Evolutionary conservation across 2,888 invertebrate genomes (phyloP), one percentile per base, ranked within the genome.

Genomic region (Perizoma affinitatum): DNA sequence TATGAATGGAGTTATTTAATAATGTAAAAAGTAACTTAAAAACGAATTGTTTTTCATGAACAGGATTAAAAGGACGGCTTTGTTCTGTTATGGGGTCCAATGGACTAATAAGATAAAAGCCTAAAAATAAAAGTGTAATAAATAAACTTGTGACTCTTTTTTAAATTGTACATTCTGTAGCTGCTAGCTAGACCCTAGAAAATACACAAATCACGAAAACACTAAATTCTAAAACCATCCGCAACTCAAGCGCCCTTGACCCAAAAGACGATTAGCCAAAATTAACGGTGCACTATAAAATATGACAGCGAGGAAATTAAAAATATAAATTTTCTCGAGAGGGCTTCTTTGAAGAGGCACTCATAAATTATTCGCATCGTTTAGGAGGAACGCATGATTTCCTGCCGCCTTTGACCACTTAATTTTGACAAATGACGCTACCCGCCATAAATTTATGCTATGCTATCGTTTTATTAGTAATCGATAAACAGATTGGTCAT

Each of bases 371-470:
- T 54, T 55, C 61, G 68, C 63, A 44, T 70, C 78, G 72, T 77
- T 76, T 70, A 59, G 50, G 56, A 45, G 33, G 63, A 59, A 60
- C 66, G 63, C 66, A 66, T 62, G 63, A 61, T 57, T 64, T 64
- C 62, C 63, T 58, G 54, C 68, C 50, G 43, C 56, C 61, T 70
- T 70, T 65, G 67, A 70, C 76, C 72, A 70, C 70, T 78, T 79
- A 74, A 73, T 71, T 74, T 71, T 78, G 76, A 77, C 74, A 79
- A 75, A 78, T 73, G 68, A 67, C 67, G 65, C 69, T 69, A 43
- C 62, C 70, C 61, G 63, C 60, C 58, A 42, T 63, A 56, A 63
- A 65, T 69, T 67, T 69, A 66, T 68, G 61, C 57, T 58, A 61
- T 22, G 58, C 58, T 64, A 63, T 61, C 43, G 51, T 64, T 62